phyloP scores from a whole-genome alignment of 2,888 invertebrate genomes.

The Dicycla oo region DNA sequence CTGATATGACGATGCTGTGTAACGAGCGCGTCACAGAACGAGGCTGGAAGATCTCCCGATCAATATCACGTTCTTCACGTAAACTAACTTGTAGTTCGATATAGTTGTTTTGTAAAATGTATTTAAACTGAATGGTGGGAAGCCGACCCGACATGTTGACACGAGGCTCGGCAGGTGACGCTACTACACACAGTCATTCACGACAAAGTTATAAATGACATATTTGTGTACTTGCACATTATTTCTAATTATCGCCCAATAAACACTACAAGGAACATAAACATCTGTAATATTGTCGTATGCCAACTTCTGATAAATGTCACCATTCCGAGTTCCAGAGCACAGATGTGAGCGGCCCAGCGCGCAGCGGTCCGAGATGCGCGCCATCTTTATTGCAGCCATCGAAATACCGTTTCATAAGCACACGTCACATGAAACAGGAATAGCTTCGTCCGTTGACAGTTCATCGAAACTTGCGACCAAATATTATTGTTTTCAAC shows the following conservation, averaged over 20 bases:
- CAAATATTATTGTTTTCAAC: constrained; percentile 27
- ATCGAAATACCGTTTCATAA: constrained; percentile 1
- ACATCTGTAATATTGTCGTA: background rate
- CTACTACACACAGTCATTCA: background rate
- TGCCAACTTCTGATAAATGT: background rate
- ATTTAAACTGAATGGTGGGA: background rate
- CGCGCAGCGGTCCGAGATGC: background rate
- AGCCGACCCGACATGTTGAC: background rate
- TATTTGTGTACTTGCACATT: background rate
- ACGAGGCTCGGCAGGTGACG: too few relatives aligned
- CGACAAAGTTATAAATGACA: background rate
- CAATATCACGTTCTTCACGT: background rate
- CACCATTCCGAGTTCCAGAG: background rate
- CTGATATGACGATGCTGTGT: too few relatives aligned
- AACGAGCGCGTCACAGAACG: constrained; percentile 3
- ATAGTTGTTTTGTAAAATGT: background rate
- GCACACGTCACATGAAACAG: background rate
- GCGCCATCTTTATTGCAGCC: constrained; percentile 6
- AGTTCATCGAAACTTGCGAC: background rate
- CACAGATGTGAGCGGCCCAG: background rate
- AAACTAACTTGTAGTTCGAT: too few relatives aligned
- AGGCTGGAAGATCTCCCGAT: background rate
- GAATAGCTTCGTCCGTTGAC: constrained; percentile 32
- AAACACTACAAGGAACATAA: background rate
- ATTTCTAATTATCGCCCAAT: background rate